phyloP scores from a whole-genome alignment of 1,140 invertebrate genomes.

The Apis florea region DNA sequence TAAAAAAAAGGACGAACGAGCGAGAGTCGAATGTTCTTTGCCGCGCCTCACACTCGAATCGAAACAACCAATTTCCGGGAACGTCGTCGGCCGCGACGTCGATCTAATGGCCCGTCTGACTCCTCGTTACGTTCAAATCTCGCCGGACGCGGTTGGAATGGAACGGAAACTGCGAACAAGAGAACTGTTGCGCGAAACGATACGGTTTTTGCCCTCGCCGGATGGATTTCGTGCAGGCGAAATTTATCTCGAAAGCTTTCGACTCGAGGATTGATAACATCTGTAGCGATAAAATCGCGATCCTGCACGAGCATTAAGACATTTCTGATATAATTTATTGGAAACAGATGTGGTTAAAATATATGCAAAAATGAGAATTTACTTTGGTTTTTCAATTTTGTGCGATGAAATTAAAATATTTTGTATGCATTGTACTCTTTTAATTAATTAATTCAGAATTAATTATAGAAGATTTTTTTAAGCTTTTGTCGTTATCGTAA shows the following conservation, averaged over 20 bases:
- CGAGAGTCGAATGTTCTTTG: neutral
- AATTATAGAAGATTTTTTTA: too few relatives aligned
- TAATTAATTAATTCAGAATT: too few relatives aligned
- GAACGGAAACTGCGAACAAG: slow-evolving; percentile 24
- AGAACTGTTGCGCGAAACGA: slow-evolving; percentile 27
- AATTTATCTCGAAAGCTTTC: neutral
- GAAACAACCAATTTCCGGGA: slow-evolving; percentile 56
- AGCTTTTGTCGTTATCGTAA: too few relatives aligned
- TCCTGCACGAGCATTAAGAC: too few relatives aligned
- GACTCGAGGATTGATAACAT: neutral
- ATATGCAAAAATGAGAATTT: too few relatives aligned
- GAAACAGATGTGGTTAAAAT: too few relatives aligned
- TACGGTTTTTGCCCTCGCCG: neutral
- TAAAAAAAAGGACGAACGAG: neutral
- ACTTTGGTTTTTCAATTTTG: too few relatives aligned
- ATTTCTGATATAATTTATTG: too few relatives aligned
- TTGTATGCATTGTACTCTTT: too few relatives aligned
- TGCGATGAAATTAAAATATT: too few relatives aligned
- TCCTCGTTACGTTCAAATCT: slow-evolving; percentile 56
- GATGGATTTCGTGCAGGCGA: neutral
- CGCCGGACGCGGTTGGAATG: slow-evolving; percentile 25
- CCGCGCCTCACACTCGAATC: slow-evolving; percentile 25
- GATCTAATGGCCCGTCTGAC: slow-evolving; percentile 49
- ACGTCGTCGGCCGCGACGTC: slow-evolving; percentile 40
- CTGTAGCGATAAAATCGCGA: too few relatives aligned